Evolutionary conservation across 2,888 invertebrate species (phyloP), one percentile per base, ranked within the genome.

Genomic region (Thumatha senex): DNA sequence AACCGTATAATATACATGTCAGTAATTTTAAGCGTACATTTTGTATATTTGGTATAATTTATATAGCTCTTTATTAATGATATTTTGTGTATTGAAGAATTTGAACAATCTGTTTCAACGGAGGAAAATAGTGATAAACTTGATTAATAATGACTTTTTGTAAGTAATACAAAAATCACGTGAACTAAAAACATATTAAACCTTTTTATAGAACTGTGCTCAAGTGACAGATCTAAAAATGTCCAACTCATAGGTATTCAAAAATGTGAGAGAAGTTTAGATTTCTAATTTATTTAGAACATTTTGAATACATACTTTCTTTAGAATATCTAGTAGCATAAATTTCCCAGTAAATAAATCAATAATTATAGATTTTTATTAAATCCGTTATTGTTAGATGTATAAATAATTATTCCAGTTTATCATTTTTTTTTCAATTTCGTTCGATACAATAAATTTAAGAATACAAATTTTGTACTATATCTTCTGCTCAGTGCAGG

Each of bases 11-110:
- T 18, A 24, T 55, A 66, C 47, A 46, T 24, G 55, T 31, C 69
- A 61, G 58, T 72, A 68, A 58, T 54, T 56, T 46, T 74, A 72
- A 64, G 66, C 58, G 59, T 64, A 71, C 63, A 52, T 70, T 72
- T 69, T 74, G 73, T 74, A 72, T 76, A 76, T 74, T 74, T 70
- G 60, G 60, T 71, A 54, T 52, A 61, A 49, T 51, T 51, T 59
- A 58, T 51, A 56, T 58, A 58, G 46, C 47, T 44, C 29, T 43
- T 35, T 35, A 36, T 47, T 39, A 13, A 34, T 18, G 30, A 33
- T n/a, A 35, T 7, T 34, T 24, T 18, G 36, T 38, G 31, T 11
- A 30, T 40, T 29, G 18, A 31, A 24, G 11, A 31, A 42, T 41
- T 30, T 24, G 18, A 5, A 24, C 18, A 29, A 49, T 44, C 44